Percentiles rank a stretch among this genome's conserved stretches.
These are phyloP conservation scores for Patella vulgata DNA, from an alignment of 1,140 invertebrate species.

Conservation along the genomic window DNA sequence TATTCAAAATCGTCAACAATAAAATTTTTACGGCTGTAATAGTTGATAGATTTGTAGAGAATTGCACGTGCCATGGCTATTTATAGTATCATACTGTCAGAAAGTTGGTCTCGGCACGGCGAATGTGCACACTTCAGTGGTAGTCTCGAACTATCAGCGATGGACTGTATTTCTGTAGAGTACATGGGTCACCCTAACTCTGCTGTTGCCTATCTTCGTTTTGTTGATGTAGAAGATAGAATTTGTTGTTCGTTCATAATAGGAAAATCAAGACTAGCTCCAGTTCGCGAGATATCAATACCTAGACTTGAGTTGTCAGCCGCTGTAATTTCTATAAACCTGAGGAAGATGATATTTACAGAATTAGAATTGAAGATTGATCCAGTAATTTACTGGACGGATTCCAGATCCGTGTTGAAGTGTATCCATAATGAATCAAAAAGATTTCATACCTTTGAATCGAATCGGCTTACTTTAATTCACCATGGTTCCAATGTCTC, in stretches of 20 bases:
- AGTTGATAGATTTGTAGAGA: too few species aligned
- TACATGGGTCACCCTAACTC: too few species aligned
- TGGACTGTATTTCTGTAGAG: too few species aligned
- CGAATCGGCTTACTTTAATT: slow-evolving; percentile 26
- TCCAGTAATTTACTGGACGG: slow-evolving; percentile 20
- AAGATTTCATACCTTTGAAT: slow-evolving; percentile 32
- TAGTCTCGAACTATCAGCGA: too few species aligned
- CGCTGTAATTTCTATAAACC: slow-evolving; percentile 33
- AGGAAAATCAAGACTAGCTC: slow-evolving; percentile 35
- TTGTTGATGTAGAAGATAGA: slow-evolving; percentile 12
- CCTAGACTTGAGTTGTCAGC: slow-evolving; percentile 39
- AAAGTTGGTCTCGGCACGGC: too few species aligned
- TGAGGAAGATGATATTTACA: slow-evolving; percentile 9
- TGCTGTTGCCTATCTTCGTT: slow-evolving; percentile 35
- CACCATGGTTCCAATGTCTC: slow-evolving; percentile 9
- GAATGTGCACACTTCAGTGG: too few species aligned
- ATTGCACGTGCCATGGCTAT: too few species aligned
- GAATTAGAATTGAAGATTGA: slow-evolving; percentile 14
- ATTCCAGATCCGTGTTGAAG: slow-evolving; percentile 24
- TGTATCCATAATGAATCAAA: too few species aligned
- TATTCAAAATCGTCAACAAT: too few species aligned
- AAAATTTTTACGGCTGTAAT: too few species aligned
- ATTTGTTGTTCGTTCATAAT: slow-evolving; percentile 37
- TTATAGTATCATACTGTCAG: too few species aligned
- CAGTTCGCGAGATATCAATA: slow-evolving; percentile 32